Evolutionary conservation across 2,888 invertebrate species (phyloP).

Genomic region (Tipula unca): DNA sequence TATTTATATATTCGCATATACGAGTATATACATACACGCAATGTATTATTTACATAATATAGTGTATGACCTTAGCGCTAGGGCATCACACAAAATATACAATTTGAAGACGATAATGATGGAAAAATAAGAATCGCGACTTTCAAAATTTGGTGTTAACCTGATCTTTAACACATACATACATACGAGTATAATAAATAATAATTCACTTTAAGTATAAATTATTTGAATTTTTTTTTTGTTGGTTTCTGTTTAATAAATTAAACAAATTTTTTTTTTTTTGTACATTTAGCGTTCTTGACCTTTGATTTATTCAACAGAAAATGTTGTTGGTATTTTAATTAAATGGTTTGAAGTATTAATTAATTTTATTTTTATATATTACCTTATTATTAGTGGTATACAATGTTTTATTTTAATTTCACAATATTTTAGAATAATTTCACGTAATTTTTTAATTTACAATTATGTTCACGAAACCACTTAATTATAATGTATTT

Average conservation of each 20-base stretch:
- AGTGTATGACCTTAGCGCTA: not conserved
- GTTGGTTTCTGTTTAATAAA: not conserved
- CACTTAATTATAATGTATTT: not conserved
- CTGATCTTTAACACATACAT: not conserved
- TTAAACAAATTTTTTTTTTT: not conserved
- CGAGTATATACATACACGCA: not conserved
- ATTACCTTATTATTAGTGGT: not conserved
- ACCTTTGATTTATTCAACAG: not conserved
- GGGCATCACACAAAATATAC: not conserved
- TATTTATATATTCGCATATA: not conserved
- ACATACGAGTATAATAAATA: not conserved
- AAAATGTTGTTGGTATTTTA: not conserved
- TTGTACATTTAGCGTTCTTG: not conserved
- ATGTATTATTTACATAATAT: no score
- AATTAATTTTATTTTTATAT: not conserved
- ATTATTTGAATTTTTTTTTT: not conserved
- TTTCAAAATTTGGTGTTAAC: not conserved
- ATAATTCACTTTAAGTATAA: not conserved
- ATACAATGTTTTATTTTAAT: not conserved
- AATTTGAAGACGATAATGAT: not conserved
- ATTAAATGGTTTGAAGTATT: not conserved
- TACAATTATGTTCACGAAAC: not conserved
- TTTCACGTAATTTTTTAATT: not conserved
- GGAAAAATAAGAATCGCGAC: not conserved
- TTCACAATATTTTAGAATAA: not conserved